phyloP scores from a whole-genome alignment of 2,888 invertebrate species.

The Andrena minutula region DNA sequence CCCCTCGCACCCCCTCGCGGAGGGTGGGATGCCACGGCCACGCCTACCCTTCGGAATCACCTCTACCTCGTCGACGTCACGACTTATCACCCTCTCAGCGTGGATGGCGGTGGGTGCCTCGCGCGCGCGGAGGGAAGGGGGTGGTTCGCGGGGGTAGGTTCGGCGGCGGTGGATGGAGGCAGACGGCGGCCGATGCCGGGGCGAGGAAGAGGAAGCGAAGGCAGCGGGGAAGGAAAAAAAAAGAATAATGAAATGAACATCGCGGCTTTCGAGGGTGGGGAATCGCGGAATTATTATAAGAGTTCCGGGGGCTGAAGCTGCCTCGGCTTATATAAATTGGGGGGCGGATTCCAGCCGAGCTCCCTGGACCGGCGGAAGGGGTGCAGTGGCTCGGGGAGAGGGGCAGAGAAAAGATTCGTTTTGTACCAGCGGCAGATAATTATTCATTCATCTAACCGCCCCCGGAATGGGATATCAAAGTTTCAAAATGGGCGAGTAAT shows the following conservation, averaged over 20 bases:
- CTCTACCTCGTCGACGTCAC: constrained; percentile 82
- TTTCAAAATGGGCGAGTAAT: constrained; percentile 56
- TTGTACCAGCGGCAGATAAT: constrained; percentile 63
- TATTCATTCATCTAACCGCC: constrained; percentile 67
- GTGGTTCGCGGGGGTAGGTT: constrained; percentile 44
- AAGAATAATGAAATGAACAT: constrained; percentile 85
- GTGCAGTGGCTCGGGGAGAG: not conserved
- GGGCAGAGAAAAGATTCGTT: constrained; percentile 62
- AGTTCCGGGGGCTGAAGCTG: constrained; percentile 61
- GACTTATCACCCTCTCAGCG: constrained; percentile 84
- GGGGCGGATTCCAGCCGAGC: constrained; percentile 36
- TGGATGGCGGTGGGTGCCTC: constrained; percentile 53
- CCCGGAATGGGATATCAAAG: constrained; percentile 57
- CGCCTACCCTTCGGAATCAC: constrained; percentile 81
- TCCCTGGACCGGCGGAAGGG: constrained; percentile 15
- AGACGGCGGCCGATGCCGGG: constrained; percentile 32
- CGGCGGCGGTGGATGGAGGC: constrained; percentile 6
- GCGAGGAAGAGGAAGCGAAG: constrained; percentile 46
- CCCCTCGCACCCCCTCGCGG: constrained; percentile 60
- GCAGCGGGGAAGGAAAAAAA: constrained; percentile 61
- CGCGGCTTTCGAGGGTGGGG: constrained; percentile 73
- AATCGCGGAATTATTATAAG: constrained; percentile 84
- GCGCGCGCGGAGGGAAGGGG: constrained; percentile 61
- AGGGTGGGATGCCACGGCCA: constrained; percentile 76
- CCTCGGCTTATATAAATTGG: constrained; percentile 68